A percentile compares a stretch with the other conserved stretches of the same genome.
phyloP scores from a whole-genome alignment of 2,888 invertebrate species.

The Patella depressa region DNA sequence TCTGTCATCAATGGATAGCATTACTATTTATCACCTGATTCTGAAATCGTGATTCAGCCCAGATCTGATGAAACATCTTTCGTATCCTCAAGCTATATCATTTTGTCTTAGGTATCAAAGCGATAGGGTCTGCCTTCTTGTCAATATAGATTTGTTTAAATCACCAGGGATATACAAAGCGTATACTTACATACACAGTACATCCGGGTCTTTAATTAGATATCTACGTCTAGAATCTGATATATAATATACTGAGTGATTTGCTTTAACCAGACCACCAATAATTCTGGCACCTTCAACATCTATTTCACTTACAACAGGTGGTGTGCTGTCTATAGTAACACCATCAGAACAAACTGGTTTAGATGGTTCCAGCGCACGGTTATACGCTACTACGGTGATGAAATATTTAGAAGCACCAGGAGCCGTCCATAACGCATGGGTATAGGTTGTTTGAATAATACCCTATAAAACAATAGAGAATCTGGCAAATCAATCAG shows the following conservation, averaged over 20 bases:
- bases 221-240: background rate
- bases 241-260: background rate
- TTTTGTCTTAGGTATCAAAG: too few species aligned
- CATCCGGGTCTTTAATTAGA: background rate
- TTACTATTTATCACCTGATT: too few species aligned
- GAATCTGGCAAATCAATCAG: too few species aligned
- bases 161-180: background rate
- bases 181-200: background rate
- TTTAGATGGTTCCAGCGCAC: constrained; percentile 45
- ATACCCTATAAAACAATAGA: background rate
- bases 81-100: too few species aligned
- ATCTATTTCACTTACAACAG: constrained; percentile 33
- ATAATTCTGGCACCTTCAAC: constrained; percentile 37
- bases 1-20: too few species aligned
- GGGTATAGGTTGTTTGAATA: constrained; percentile 32
- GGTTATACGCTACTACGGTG: constrained; percentile 55
- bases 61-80: too few species aligned
- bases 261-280: constrained; percentile 37
- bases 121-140: too few species aligned
- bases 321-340: constrained; percentile 35
- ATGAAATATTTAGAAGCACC: constrained; percentile 43
- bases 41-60: too few species aligned
- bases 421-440: constrained; percentile 36
- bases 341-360: constrained; percentile 58
- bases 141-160: too few species aligned